phyloP scores from a whole-genome alignment of 1,140 invertebrate species.

The Meloidogyne chitwoodi region DNA sequence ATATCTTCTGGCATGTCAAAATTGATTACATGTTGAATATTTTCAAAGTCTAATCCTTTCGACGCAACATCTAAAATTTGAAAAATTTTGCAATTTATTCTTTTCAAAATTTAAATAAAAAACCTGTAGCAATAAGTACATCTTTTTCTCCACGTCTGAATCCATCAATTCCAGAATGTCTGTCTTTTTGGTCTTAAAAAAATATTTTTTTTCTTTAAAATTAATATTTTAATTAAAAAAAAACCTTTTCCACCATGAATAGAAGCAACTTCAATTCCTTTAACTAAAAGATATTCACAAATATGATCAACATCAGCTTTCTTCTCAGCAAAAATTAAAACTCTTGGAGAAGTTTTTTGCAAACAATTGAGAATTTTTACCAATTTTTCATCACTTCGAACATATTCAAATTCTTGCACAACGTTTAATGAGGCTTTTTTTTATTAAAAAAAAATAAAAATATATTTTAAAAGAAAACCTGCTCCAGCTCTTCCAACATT shows the following conservation, averaged over 20 bases:
- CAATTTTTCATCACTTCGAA: constrained; percentile 93
- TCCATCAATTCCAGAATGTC: constrained; percentile 86
- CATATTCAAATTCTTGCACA: constrained; percentile 86
- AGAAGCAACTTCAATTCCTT: too few relatives aligned
- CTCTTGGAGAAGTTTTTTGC: constrained; percentile 89
- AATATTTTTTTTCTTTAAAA: neutral
- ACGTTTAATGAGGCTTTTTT: constrained; percentile 88
- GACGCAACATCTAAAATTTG: constrained; percentile 82
- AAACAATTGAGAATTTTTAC: too few relatives aligned
- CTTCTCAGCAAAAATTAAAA: constrained; percentile 94
- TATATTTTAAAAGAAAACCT: too few relatives aligned
- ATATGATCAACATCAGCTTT: constrained; percentile 99
- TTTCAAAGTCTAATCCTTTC: constrained; percentile 92
- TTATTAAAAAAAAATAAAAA: too few relatives aligned
- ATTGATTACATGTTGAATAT: constrained; percentile 92
- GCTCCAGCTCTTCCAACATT: too few relatives aligned
- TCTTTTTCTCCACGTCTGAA: constrained; percentile 82
- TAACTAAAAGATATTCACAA: constrained; percentile 90
- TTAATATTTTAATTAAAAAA: neutral
- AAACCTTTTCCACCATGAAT: constrained; percentile 91
- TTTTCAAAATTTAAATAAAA: neutral
- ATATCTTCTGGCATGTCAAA: constrained; percentile 99
- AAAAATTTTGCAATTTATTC: too few relatives aligned
- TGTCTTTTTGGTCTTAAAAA: constrained; percentile 84
- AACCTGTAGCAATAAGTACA: constrained; percentile 63